Evolutionary conservation across 2,888 invertebrate species (phyloP).

Genomic region (Malthinus seriepunctatus): DNA sequence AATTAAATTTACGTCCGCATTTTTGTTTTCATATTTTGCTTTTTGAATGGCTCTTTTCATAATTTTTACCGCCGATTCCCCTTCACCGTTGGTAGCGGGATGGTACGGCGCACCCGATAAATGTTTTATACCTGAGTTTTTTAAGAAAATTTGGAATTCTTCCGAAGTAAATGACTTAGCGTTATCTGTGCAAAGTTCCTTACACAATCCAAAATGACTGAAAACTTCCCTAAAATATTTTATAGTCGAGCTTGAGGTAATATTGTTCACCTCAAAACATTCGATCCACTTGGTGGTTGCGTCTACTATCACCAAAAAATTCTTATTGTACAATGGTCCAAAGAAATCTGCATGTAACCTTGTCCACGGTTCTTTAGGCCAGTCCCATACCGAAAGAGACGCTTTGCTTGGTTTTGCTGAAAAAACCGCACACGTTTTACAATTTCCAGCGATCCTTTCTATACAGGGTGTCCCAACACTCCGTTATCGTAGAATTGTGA

Average conservation of each 20-base stretch:
- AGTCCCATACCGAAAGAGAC: no score
- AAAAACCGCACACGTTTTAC: no score
- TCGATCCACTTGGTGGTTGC: background rate
- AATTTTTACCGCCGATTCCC: no score
- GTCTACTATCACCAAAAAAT: background rate
- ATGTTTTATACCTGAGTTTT: background rate
- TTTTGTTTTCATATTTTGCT: no score
- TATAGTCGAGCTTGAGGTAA: background rate
- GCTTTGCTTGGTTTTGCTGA: no score
- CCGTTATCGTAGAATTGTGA: no score
- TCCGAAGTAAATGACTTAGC: background rate
- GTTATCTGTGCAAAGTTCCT: background rate
- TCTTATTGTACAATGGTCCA: background rate
- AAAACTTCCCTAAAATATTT: background rate
- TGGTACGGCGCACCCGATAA: background rate
- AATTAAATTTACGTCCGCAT: no score
- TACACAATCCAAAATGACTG: background rate
- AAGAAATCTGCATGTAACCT: background rate
- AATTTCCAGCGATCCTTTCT: no score
- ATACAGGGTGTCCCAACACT: no score
- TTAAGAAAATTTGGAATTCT: background rate
- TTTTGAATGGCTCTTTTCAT: slow-evolving; percentile 8
- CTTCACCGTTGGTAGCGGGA: background rate
- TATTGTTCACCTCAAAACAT: background rate
- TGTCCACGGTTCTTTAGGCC: no score